Evolutionary conservation across 2,888 invertebrate genomes (phyloP), one percentile per base, ranked within the genome.

Genomic region (Labia minor): DNA sequence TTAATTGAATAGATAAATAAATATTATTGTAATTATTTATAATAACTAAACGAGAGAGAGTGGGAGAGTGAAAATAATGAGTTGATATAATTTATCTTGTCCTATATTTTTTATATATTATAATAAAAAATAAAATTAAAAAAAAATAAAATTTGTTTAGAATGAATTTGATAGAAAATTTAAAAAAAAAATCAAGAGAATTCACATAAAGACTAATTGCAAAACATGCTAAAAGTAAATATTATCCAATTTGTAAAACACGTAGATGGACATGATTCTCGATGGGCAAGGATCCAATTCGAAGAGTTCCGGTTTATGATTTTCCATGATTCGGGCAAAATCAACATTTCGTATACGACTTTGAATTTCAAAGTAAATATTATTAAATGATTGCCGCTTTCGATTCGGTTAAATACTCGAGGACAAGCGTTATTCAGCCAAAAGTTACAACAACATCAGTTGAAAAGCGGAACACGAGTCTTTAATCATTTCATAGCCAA

Each of bases 351-450:
- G 49, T 8, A 14, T 49, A 49, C n/a, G 49, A 16, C 14, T 16
- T 49, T 49, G 49, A 49, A 49, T 49, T 49, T 49, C 49, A 49
- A 49, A 49, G 49, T 16, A 49, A 49, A 49, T 49, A 49, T 49
- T 49, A 49, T 49, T 49, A 49, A 49, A 49, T 49, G 49, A 49
- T 49, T 49, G 49, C 49, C 14, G 49, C 8, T 49, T 49, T 49
- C 49, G 16, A 49, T n/a, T 49, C 49, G 3, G 49, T 49, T 49
- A 49, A 49, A 49, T 49, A 49, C 49, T 49, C 16, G 49, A 49
- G 16, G n/a, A 49, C 49, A 49, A 49, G 49, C 49, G 16, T 49
- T 49, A 49, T 49, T 49, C 49, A 49, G 14, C 14, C 14, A 49
- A 49, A 14, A 11, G 49, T 49, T 49, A 49, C 49, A 49, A 49